Evolutionary conservation across 2,113 vertebrate species (phyloP).

Genomic region (Otocyon megalotis): DNA sequence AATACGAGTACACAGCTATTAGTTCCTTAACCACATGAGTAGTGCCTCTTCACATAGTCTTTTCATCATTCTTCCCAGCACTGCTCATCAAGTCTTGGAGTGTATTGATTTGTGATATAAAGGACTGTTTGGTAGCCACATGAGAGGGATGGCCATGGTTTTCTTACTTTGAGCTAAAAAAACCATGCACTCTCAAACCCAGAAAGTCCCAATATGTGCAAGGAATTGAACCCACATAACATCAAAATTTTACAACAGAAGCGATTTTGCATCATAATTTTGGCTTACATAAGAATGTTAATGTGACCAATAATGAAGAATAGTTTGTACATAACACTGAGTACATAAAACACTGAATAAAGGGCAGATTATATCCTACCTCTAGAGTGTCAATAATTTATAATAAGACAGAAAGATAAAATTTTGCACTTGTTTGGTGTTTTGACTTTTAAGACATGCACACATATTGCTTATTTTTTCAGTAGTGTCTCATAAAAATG

Average conservation of each 20-base stretch:
- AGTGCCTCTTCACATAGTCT: not conserved
- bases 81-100: not conserved
- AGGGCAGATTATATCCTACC: not conserved
- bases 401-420: not conserved
- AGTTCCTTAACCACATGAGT: too few species aligned
- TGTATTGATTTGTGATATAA: not conserved
- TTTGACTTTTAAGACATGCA: not conserved
- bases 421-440: not conserved
- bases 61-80: not conserved
- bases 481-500: not conserved
- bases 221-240: not conserved
- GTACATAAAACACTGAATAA: not conserved
- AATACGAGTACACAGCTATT: rapidly evolving
- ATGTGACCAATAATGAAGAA: not conserved
- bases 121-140: not conserved
- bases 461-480: not conserved
- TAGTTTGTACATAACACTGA: not conserved
- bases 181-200: not conserved
- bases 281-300: not conserved
- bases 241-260: not conserved
- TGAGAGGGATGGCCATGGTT: not conserved
- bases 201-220: not conserved
- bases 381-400: not conserved
- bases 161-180: not conserved
- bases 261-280: not conserved